Conservation (phyloP, 2,797 vertebrate genomes). For the Gymnoscopelus microlampas region DNA sequence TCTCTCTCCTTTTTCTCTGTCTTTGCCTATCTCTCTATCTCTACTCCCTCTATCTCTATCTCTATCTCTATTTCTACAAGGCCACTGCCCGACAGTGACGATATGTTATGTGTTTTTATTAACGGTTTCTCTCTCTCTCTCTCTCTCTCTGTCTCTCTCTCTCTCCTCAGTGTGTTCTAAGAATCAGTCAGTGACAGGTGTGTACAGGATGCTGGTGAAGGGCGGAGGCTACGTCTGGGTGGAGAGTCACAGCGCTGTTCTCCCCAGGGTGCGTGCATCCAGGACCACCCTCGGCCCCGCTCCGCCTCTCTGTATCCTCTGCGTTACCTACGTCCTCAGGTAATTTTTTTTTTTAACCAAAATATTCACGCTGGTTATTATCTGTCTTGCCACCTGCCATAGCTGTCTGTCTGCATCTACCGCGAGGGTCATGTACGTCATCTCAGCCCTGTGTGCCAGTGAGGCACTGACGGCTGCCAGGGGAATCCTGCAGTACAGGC, state of each 20-base stretch:
- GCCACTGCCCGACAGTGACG: neutral
- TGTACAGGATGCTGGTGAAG: conserved; percentile 94
- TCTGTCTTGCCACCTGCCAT: no score
- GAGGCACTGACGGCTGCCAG: no score
- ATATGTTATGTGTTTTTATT: no score
- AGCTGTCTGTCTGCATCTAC: no score
- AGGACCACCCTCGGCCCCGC: conserved; percentile 80
- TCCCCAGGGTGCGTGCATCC: conserved; percentile 86
- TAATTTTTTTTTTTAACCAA: conserved; percentile 44
- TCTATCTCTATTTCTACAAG: neutral
- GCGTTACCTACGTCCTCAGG: conserved; percentile 95
- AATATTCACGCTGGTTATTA: no score
- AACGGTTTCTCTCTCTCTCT: neutral
- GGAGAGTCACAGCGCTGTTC: conserved; percentile 93
- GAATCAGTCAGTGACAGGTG: conserved; percentile 91
- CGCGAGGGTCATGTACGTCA: no score
- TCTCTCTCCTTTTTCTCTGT: neutral
- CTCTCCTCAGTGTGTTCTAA: conserved; percentile 88
- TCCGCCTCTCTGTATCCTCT: conserved; percentile 92
- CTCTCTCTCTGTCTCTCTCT: conserved; percentile 22
- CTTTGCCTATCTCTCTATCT: neutral
- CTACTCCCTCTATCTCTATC: neutral
- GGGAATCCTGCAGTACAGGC: no score
- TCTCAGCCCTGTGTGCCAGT: no score
- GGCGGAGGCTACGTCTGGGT: conserved; percentile 95